These are phyloP conservation scores for Dromas ardeola DNA, from an alignment of 2,113 vertebrate genomes.

Conservation along the genomic window DNA sequence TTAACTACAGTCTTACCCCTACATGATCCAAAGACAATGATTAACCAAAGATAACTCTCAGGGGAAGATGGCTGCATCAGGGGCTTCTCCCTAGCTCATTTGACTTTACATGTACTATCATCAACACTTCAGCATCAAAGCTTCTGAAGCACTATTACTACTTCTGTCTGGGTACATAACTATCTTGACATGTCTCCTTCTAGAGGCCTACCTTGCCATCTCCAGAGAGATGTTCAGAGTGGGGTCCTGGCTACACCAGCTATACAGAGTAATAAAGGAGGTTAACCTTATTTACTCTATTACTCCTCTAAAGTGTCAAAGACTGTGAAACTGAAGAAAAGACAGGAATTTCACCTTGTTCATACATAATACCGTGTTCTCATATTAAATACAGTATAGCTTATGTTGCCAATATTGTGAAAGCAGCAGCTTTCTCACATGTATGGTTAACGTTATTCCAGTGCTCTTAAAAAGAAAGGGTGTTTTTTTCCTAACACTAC, in stretches of 20 bases:
- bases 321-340: not conserved
- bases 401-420: not conserved
- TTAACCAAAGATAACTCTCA: not conserved
- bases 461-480: not conserved
- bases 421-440: not conserved
- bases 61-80: not conserved
- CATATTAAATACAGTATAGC: not conserved
- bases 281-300: not conserved
- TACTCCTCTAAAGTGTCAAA: not conserved
- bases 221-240: not conserved
- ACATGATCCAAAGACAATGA: not conserved
- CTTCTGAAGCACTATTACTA: not conserved
- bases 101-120: not conserved
- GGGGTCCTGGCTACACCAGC: not conserved
- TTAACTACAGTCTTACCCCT: not conserved
- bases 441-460: not conserved
- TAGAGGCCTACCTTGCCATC: not conserved
- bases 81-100: not conserved
- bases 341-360: not conserved
- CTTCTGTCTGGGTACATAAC: not conserved
- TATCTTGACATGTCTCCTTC: not conserved
- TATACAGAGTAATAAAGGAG: not conserved
- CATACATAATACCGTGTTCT: not conserved
- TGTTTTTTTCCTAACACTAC: not conserved
- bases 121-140: not conserved